Evolutionary conservation across 2,113 vertebrate genomes (phyloP).

Genomic region (Aleadryas rufinucha): DNA sequence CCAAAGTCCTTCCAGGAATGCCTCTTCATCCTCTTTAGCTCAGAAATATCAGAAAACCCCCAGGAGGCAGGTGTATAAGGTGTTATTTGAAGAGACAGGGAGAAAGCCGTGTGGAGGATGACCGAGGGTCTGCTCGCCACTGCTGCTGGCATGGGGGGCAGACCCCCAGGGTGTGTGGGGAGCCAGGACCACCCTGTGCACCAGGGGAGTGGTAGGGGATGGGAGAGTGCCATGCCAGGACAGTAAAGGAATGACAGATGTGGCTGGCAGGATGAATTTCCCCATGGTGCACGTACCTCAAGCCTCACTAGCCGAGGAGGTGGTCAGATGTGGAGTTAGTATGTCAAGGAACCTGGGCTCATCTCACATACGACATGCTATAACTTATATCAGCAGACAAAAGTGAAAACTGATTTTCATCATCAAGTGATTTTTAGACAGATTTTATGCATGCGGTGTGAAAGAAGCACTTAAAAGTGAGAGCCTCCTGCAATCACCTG

Average conservation of each 20-base stretch:
- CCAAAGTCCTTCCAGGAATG: neutral
- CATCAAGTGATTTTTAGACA: neutral
- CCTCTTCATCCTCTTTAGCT: neutral
- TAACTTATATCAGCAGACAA: neutral
- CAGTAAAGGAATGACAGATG: neutral
- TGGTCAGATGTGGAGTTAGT: neutral
- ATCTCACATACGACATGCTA: rapidly evolving
- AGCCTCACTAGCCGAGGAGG: neutral
- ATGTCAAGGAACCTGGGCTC: neutral
- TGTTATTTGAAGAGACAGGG: neutral
- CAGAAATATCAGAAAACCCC: neutral
- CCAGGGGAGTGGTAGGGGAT: neutral
- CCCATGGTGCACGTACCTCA: rapidly evolving
- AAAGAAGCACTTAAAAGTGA: neutral
- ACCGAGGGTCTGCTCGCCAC: neutral
- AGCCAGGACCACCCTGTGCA: neutral
- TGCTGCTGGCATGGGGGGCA: neutral
- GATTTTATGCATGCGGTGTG: neutral
- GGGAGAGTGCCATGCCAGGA: neutral
- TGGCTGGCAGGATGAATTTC: neutral
- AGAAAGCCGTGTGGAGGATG: neutral
- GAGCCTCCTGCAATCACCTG: neutral
- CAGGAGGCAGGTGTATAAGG: neutral
- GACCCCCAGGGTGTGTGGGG: rapidly evolving
- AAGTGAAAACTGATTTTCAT: neutral